These are phyloP conservation scores for Heterodera filipjevi DNA, from an alignment of 2,888 invertebrate genomes.

Conservation along the genomic window DNA sequence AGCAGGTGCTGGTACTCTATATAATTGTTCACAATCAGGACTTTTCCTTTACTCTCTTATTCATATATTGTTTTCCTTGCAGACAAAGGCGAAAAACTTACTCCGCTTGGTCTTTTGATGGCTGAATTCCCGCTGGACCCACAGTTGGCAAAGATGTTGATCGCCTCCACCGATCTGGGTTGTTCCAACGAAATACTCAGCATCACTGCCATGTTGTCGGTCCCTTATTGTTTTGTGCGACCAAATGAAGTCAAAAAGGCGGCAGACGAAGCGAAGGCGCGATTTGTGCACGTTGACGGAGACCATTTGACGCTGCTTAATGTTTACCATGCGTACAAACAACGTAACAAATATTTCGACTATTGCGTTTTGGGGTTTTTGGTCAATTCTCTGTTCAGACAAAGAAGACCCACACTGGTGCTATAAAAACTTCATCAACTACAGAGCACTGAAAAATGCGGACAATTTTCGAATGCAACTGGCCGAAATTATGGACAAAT, in stretches of 20 bases:
- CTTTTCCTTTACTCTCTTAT: neutral
- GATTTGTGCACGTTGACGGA: conserved; percentile 99
- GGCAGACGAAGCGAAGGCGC: conserved; percentile 96
- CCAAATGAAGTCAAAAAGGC: conserved; percentile 93
- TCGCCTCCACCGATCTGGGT: conserved; percentile 95
- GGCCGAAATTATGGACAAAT: conserved; percentile 90
- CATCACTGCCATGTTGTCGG: conserved; percentile 77
- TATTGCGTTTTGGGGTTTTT: too few species aligned
- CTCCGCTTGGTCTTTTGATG: conserved; percentile 97
- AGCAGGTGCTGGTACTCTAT: neutral
- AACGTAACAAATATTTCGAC: conserved; percentile 83
- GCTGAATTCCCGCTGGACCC: conserved; percentile 99
- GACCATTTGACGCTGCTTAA: conserved; percentile 97
- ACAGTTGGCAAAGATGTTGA: conserved; percentile 90
- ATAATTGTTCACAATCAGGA: neutral
- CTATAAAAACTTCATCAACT: conserved; percentile 99
- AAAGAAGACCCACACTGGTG: conserved; percentile 99
- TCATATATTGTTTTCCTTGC: neutral
- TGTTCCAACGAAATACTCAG: conserved; percentile 99
- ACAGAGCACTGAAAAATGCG: conserved; percentile 93
- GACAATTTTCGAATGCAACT: conserved; percentile 97
- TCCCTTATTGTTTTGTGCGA: conserved; percentile 98
- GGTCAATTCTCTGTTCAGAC: conserved; percentile 71
- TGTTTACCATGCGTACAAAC: conserved; percentile 99
- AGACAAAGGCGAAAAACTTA: conserved; percentile 83